Evolutionary conservation across 2,113 vertebrate genomes (phyloP).

Genomic region (Choloepus hoffmanni): DNA sequence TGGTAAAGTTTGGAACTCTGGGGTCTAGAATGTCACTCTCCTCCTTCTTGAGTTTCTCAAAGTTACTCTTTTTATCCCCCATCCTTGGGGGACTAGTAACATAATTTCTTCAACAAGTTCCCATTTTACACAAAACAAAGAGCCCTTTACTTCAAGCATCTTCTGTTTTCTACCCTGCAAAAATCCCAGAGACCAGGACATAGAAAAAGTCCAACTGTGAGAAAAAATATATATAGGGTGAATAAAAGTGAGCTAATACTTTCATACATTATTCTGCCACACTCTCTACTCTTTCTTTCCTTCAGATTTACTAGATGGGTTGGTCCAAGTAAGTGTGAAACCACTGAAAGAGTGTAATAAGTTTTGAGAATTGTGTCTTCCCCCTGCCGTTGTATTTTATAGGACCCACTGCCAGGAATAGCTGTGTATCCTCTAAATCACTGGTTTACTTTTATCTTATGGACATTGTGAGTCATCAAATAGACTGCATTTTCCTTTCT

Average conservation of each 20-base stretch:
- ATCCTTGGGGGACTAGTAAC: neutral
- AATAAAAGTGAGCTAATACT: neutral
- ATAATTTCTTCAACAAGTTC: neutral
- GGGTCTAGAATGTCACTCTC: neutral
- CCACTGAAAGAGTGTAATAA: neutral
- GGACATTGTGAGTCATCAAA: slow-evolving; percentile 3
- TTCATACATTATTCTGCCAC: neutral
- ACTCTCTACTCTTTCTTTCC: neutral
- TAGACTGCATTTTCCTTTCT: neutral
- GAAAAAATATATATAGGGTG: neutral
- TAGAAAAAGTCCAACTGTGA: neutral
- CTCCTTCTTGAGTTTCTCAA: neutral
- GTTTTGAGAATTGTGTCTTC: neutral
- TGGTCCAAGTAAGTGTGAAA: neutral
- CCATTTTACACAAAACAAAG: neutral
- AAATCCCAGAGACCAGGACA: neutral
- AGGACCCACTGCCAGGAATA: neutral
- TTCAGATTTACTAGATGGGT: neutral
- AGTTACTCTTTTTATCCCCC: neutral
- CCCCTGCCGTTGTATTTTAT: neutral
- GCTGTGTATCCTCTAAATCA: slow-evolving; percentile 23
- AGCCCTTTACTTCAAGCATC: neutral
- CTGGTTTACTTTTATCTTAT: slow-evolving; percentile 61
- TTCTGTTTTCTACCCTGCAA: slow-evolving; percentile 12
- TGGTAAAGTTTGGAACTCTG: neutral